Conservation (phyloP, 2,888 invertebrate species). For the Ditylenchus weischeri region DNA sequence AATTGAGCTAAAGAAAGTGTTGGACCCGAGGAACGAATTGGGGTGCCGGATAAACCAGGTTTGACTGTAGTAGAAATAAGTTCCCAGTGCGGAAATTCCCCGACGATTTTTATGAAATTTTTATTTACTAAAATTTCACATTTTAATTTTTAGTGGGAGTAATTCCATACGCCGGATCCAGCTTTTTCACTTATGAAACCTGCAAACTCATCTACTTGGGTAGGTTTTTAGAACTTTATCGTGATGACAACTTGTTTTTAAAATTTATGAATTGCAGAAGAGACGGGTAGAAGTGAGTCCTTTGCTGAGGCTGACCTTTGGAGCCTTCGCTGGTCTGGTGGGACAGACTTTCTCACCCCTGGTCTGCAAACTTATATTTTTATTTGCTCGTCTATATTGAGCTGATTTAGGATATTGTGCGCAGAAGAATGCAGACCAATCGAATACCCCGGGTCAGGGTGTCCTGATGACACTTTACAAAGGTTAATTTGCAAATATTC, state of each 20-base stretch:
- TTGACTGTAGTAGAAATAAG: no score
- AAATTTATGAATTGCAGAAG: slow-evolving; percentile 15
- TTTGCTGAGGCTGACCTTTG: slow-evolving; percentile 65
- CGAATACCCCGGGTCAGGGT: slow-evolving; percentile 36
- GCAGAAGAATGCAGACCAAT: slow-evolving; percentile 63
- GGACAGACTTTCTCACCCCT: slow-evolving; percentile 58
- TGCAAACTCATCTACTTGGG: slow-evolving; percentile 77
- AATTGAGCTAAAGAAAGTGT: no score
- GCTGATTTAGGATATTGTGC: slow-evolving; percentile 75
- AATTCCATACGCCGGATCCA: slow-evolving; percentile 91
- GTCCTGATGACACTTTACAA: slow-evolving; percentile 72
- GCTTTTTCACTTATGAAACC: slow-evolving; percentile 94
- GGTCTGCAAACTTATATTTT: no score
- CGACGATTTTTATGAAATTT: no score
- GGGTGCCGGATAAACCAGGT: no score
- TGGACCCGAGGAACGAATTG: no score
- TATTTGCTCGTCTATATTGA: no score
- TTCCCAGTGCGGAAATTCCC: no score
- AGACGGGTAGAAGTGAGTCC: slow-evolving; percentile 24
- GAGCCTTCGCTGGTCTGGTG: slow-evolving; percentile 84
- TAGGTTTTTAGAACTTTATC: slow-evolving; percentile 60
- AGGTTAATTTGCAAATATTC: slow-evolving; percentile 33
- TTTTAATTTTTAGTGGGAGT: slow-evolving; percentile 69
- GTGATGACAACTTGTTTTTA: not conserved
- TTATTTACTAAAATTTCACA: no score